Base-by-base conservation (phyloP, 2,888 invertebrate species). In the Odontomyia ornata region DNA sequence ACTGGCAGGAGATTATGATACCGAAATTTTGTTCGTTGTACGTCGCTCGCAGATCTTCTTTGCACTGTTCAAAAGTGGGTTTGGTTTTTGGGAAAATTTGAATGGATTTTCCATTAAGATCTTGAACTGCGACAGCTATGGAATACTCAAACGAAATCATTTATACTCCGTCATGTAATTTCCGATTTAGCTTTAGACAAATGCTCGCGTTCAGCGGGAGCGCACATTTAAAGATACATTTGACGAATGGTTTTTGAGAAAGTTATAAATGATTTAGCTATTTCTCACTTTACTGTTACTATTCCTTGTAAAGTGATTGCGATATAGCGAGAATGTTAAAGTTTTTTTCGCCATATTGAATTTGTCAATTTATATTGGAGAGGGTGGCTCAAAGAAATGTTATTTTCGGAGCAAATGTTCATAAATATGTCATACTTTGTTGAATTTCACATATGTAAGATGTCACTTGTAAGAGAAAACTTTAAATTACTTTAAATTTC, bases 1-100 rank as follows among this genome's bases (percentile, higher is more conserved):
- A 73, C 73, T 73, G 73, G 27, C 73, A 73, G 30, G 18, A 57
- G 73, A 73, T 60, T 73, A 73, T 73, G 60, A 73, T 73, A 57
- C 36, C 60, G 18, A 30, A 57, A 57, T 36, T 2, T 23, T 43
- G 4, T 3, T 23, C 60, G 4, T 3, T 30, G 27, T 21, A 60
- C 73, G 52, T 56, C 11, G 30, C 36, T 67, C 30, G 27, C 30
- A 36, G 30, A 65, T 36, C 36, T n/a, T n/a, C n/a, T 18, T 36
- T 62, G 43, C 65, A 43, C 25, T 15, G 18, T 47, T 25, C 23
- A 28, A 25, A 43, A 69, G 18, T 47, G 69, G 47, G 47, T 69
- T 46, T 46, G 69, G 64, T 60, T 60, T 60, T 60, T 60, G 25
- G 60, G 25, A 69, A 67, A 69, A 47, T 69, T 69, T 69, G 69